Evolutionary conservation across 1,140 invertebrate genomes (phyloP), one percentile per base, ranked within the genome.

Genomic region (Drosophila kanapiae): DNA sequence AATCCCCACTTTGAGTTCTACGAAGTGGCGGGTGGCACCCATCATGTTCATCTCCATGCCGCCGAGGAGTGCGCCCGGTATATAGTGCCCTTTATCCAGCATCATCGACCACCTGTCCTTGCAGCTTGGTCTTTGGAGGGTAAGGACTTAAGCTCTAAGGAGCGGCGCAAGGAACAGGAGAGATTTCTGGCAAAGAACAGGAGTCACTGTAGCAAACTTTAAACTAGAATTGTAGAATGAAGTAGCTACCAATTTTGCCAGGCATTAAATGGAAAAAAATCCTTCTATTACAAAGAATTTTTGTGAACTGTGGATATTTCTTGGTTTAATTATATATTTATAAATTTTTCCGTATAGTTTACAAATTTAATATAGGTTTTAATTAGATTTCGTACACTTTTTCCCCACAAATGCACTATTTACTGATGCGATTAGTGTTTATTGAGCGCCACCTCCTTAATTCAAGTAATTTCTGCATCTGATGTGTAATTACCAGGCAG

Each of bases 21-120:
- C 45, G 93, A 94, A 54, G 81, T 74, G 6, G 4, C n/a, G 23
- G 68, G 48, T 7, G 79, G 82, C 5, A 96, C 96, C 92, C 96
- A 97, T 93, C 86, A 91, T 35, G 93, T 95, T n/a, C 96, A 97
- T 91, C 93, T 97, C 33, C 95, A 95, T 53, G 93, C 95, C 75
- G 94, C 96, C 4, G 93, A 95, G 77, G 80, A 85, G 27, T 91
- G 96, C 53, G 94, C 94, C 9, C 86, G 94, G 29, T 74, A 94
- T 18, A 94, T 96, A 27, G 93, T 93, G 48, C 91, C 94, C 3
- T 96, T 96, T n/a, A 31, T 91, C 14, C 29, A 45, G 3, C 78
- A 58, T 1, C 75, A 91, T 59, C 72, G 83, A 10, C 88, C 78
- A 3, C 71, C 75, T 0, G 10, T 60, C 0, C 96, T 81, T 13